phyloP scores from a whole-genome alignment of 2,888 invertebrate genomes.

The Dorcus hopei region DNA sequence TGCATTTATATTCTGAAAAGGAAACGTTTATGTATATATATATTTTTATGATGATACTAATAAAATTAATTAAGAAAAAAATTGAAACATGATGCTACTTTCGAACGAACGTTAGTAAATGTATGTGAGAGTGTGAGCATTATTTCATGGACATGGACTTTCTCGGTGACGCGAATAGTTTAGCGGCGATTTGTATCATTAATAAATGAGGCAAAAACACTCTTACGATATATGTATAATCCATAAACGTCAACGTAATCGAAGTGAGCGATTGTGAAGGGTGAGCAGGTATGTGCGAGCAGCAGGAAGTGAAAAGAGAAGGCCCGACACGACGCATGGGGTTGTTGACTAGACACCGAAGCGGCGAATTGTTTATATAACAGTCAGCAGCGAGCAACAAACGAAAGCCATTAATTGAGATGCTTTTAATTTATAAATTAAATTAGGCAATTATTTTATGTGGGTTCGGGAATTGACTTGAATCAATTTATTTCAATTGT shows the following conservation, averaged over 20 bases:
- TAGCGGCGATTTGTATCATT: neutral
- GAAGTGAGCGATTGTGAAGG: neutral
- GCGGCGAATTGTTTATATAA: neutral
- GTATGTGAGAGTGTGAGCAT: too few relatives aligned
- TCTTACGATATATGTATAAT: neutral
- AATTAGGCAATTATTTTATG: neutral
- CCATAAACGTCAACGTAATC: slow-evolving; percentile 1
- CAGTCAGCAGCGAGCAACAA: neutral
- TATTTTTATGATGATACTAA: too few relatives aligned
- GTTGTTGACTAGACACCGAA: neutral
- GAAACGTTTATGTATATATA: too few relatives aligned
- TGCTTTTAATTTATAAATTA: slow-evolving; percentile 1
- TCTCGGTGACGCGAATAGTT: neutral
- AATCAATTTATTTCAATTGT: slow-evolving; percentile 2
- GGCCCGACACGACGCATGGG: neutral
- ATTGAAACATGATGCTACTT: too few relatives aligned
- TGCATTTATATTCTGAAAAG: too few relatives aligned
- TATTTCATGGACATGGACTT: too few relatives aligned
- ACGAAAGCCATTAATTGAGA: neutral
- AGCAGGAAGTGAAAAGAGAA: slow-evolving; percentile 1
- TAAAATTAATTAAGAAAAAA: too few relatives aligned
- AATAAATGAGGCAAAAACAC: slow-evolving; percentile 1
- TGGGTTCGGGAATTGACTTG: neutral
- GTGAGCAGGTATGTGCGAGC: neutral
- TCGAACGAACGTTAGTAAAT: too few relatives aligned